Base-by-base conservation (phyloP, 2,888 invertebrate species). In the Rhynchonema sp. region DNA sequence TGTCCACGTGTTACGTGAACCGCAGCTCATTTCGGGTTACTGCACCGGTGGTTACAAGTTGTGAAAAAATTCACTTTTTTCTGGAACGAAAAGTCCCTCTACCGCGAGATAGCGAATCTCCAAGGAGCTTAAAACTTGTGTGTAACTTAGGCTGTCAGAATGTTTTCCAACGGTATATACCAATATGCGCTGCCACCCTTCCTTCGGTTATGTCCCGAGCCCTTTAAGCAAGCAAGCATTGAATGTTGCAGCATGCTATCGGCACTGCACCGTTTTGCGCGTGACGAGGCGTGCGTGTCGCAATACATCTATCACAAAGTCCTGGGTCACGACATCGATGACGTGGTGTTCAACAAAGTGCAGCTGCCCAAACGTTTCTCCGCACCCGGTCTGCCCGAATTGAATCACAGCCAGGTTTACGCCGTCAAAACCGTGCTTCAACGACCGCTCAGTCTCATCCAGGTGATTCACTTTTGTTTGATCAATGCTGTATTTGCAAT, bases 341-440 rank as follows among this genome's bases (percentile, higher is more conserved):
- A 79, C 63, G 72, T 77, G 29, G 70, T 75, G 27, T 74, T 78
- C 61, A 77, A 77, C 65, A 73, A 73, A 62, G 59, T 63, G 59
- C 86, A 87, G 64, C 79, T 94, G 58, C 96, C 96, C 0, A 96
- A 94, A 74, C 86, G 94, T 70, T 94, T 92, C 73, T 90, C 90
- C 59, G 98, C 94, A 0, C 94, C 94, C 0, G 90, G 94, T 73
- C 78, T 99, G 66, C 98, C 98, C 0, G 96, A 98, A 72, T 80
- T 99, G 59, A 99, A 99, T 77, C 83, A 94, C 63, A 94, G 91
- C 0, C 98, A 94, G 79, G 90, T 94, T 1, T 94, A 91, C 73
- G 98, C 98, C 0, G 94, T 98, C 0, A 94, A 96, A 73, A 94
- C 96, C 72, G 96, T 94, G 0, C 80, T 99, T 1, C 94, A 94